Base-by-base conservation (phyloP, 2,888 invertebrate species). In the Ophonus ardosiacus region DNA sequence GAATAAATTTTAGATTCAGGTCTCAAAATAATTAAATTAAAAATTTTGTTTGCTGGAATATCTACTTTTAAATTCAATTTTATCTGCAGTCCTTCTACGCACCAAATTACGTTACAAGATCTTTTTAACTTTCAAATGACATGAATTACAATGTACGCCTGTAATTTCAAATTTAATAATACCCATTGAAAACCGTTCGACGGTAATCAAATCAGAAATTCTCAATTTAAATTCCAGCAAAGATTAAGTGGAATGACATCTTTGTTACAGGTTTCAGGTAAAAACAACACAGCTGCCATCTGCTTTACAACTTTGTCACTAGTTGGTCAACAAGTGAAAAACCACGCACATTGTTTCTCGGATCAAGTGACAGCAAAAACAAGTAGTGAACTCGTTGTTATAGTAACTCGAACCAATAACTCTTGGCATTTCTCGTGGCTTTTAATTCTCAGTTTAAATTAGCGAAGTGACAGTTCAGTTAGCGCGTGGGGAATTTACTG, bases 1-100 rank as follows among this genome's bases (percentile, higher is more conserved):
- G 78, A 78, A 57, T 57, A 78, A 57, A 78, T 78, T 78, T 57
- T 24, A 78, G 15, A 78, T 78, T 78, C 78, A 57, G 57, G 57
- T 74, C 74, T 51, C 78, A 57, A 78, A 78, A 57, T 78, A 78
- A 78, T 78, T 78, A 56, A 78, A 78, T 78, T 78, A 78, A 56
- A 78, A 57, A 74, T 74, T 74, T 74, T 74, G 43, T 74, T 43
- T 74, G 71, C 40, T 18, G 18, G 18, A 43, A 74, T 40, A 74
- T 74, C 71, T 74, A 13, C 68, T 74, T 74, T 74, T 40, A 24
- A 74, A 74, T 74, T 74, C 71, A 74, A 74, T 24, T 74, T 74
- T 74, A 43, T 74, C 17, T 74, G 71, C 71, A 43, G 71, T 74
- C 40, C 71, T 18, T 40, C 40, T 43, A 68, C 15, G 38, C 68